Base-by-base conservation (phyloP, 1,140 invertebrate species). In the Subanguina moxae region DNA sequence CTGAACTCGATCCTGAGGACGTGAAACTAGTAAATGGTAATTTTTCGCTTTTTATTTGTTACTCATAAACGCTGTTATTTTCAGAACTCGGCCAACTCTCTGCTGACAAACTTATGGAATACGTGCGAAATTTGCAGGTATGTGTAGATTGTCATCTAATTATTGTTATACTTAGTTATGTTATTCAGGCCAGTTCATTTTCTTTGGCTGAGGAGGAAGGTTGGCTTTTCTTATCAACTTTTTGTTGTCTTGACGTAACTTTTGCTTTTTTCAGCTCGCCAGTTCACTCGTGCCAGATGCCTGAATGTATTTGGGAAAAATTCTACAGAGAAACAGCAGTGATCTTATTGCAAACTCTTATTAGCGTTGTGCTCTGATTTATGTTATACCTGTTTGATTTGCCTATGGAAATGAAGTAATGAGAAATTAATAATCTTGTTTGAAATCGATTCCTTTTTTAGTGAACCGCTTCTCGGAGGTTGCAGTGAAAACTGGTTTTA, bases 71-170 rank as follows among this genome's bases (percentile, higher is more conserved):
- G 3, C 28, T 21, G 8, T 56, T 13, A 69, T 19, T 19, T 74
- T 45, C 42, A 74, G 72, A 78, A 56, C 48, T 74, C 42, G 72
- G 73, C 46, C 73, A 74, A 42, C 64, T 74, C 9, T 74, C 73
- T 30, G 74, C 73, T 1, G 73, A 74, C 64, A 75, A 74, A 43
- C 57, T 74, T 5, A 74, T 74, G 73, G 73, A 74, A 46, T 74
- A 74, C 57, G 43, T 74, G 32, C 59, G 76, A 23, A 52, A 32
- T n/a, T 19, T 74, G 27, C 76, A 74, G 57, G 57, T 38, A 38
- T 38, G 43, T 9, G 11, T 11, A 62, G 0, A 48, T 63, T 63
- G 1, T 63, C 27, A 65, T 64, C n/a, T 17, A 57, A 23, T 52
- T n/a, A 15, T 64, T 64, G 64, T 65, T 65, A n/a, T n/a, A 38